These are phyloP conservation scores for Anthophora plumipes DNA, from an alignment of 2,888 invertebrate genomes.

Conservation along the genomic window DNA sequence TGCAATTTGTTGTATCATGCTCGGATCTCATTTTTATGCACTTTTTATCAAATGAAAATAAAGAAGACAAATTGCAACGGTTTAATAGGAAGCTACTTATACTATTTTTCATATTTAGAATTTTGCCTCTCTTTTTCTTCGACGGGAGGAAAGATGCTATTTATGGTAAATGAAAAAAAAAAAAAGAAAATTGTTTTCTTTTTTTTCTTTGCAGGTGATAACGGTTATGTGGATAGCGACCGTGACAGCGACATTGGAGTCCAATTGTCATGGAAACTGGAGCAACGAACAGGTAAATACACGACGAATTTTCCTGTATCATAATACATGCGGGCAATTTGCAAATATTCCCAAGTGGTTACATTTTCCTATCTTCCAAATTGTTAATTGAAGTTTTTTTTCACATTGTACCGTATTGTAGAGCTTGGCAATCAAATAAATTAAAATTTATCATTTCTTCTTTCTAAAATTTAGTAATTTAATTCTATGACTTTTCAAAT, in stretches of 20 bases:
- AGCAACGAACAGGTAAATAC: conserved; percentile 64
- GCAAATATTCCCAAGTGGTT: conserved; percentile 33
- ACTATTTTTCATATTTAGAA: not conserved
- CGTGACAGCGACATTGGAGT: conserved; percentile 53
- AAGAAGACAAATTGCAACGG: not conserved
- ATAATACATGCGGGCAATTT: conserved; percentile 11
- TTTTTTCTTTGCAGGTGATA: conserved; percentile 46
- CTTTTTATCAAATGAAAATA: not conserved
- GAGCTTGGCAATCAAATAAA: not conserved
- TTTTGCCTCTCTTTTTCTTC: not conserved
- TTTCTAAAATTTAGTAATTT: not conserved
- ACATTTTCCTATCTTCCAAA: conserved; percentile 31
- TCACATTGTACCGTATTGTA: not conserved
- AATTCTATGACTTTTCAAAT: not conserved
- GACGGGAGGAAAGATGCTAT: not conserved
- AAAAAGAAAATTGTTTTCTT: too few species aligned
- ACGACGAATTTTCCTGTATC: conserved; percentile 35
- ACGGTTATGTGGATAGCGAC: conserved; percentile 50
- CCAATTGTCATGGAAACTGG: conserved; percentile 53
- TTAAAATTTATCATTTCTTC: not conserved
- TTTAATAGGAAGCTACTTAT: not conserved
- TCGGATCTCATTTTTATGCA: not conserved
- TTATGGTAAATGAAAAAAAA: not conserved
- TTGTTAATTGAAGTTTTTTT: conserved; percentile 9
- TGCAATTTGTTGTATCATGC: not conserved